Conservation (phyloP, 1,140 invertebrate genomes). For the Euwallacea fornicatus region DNA sequence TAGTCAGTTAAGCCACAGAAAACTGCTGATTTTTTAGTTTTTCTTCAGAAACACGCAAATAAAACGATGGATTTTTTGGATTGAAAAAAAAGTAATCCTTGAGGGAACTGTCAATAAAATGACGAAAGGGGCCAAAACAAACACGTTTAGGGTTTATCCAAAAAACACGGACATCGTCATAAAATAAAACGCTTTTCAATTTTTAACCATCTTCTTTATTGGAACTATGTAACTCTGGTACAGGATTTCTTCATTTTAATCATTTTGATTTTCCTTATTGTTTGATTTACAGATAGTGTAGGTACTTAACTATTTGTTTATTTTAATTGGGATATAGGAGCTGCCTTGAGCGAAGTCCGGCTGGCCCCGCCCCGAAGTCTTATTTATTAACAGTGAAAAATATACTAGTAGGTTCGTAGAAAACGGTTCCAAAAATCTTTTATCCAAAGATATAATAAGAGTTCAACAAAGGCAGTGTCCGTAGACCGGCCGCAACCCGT, state of each 20-base stretch:
- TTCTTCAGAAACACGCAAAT: too few relatives aligned
- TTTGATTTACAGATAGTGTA: constrained; percentile 3
- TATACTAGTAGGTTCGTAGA: neutral
- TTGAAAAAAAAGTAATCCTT: too few relatives aligned
- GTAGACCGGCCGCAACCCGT: neutral
- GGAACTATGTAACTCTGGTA: constrained; percentile 12
- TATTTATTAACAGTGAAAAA: neutral
- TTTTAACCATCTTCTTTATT: constrained; percentile 10
- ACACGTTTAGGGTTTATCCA: too few relatives aligned
- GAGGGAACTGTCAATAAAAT: too few relatives aligned
- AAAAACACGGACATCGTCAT: too few relatives aligned
- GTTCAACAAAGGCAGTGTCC: constrained; percentile 8
- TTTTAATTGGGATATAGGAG: neutral
- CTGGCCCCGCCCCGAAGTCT: neutral
- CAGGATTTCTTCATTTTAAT: constrained; percentile 4
- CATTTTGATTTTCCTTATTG: constrained; percentile 9
- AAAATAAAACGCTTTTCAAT: neutral
- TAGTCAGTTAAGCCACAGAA: too few relatives aligned
- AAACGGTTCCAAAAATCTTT: constrained; percentile 17
- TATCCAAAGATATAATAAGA: constrained; percentile 18
- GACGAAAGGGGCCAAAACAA: too few relatives aligned
- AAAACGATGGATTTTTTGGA: too few relatives aligned
- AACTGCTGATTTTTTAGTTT: too few relatives aligned
- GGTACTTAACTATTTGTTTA: neutral
- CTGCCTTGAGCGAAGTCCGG: neutral